A percentile compares a stretch with the other conserved stretches of the same genome.
phyloP scores from a whole-genome alignment of 1,140 invertebrate genomes.

The Heliconius melpomene region DNA sequence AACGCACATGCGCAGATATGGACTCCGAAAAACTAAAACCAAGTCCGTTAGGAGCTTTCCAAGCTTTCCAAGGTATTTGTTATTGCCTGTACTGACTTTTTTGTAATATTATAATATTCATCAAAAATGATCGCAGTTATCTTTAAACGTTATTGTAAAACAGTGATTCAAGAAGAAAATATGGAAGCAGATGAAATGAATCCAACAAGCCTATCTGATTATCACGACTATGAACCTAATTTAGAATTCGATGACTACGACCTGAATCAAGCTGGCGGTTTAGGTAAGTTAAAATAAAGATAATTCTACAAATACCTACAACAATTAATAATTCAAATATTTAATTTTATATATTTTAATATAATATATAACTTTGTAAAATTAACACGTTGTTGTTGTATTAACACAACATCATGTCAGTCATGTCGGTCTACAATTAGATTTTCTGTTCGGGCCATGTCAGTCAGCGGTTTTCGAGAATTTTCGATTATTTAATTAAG shows the following conservation, averaged over 20 bases:
- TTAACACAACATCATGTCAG: no score
- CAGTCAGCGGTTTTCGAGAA: no score
- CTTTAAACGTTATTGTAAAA: background rate
- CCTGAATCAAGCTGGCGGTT: slow-evolving; percentile 83
- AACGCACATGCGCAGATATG: slow-evolving; percentile 43
- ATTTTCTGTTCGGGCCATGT: no score
- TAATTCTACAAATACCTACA: background rate
- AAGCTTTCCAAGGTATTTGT: slow-evolving; percentile 68
- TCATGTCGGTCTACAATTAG: no score
- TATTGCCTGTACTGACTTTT: background rate
- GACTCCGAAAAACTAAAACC: slow-evolving; percentile 68
- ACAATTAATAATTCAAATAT: slow-evolving; percentile 6
- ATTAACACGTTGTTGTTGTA: no score
- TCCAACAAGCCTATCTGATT: slow-evolving; percentile 94
- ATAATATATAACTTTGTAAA: background rate
- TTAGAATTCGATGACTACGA: slow-evolving; percentile 98
- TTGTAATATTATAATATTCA: background rate
- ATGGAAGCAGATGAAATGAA: slow-evolving; percentile 85
- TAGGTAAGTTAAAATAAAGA: slow-evolving; percentile 54
- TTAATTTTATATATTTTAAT: background rate
- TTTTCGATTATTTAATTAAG: no score
- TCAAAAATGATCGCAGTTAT: background rate
- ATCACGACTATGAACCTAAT: slow-evolving; percentile 96
- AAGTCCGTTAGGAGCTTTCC: slow-evolving; percentile 66
- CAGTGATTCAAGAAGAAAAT: slow-evolving; percentile 61